Base-by-base conservation (phyloP, 2,888 invertebrate species). In the Tetheella fluctuosa region DNA sequence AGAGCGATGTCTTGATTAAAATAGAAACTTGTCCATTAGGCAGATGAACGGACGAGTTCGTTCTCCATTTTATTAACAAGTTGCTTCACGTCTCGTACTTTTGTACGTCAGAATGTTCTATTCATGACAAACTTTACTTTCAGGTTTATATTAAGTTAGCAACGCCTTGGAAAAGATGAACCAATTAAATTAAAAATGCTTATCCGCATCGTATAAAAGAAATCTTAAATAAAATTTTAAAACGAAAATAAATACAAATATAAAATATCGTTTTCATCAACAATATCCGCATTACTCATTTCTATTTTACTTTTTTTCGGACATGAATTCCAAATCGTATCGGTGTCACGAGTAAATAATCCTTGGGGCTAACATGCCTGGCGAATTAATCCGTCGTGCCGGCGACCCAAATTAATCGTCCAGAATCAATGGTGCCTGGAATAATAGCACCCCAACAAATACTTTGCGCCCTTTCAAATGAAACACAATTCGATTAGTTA, bases 1-100 rank as follows among this genome's bases (percentile, higher is more conserved):
- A 52, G 57, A 65, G 64, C 64, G 67, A 66, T 65, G 66, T 67
- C 69, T 70, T 65, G 69, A 71, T 73, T 64, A 68, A 68, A 74
- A 74, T 70, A 67, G 61, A 65, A 81, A 81, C 80, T 81, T 77
- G 68, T 74, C 72, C 78, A 79, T 81, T 83, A 77, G 54, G 62
- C 63, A 74, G 68, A 76, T 74, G 69, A 73, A 67, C 68, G 23
- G 60, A 59, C 59, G 68, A 73, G 64, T 71, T 64, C 61, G 48
- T 60, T 56, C 64, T 73, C 65, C 58, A 70, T 79, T 78, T 77
- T 69, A 75, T 72, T 75, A 73, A 71, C 75, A 76, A 80, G 70
- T 55, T 55, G 34, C 20, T 76, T 52, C 63, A 58, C 55, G 58
- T 69, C 68, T 70, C 64, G 65, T 71, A 67, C 60, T 59, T 62